phyloP scores from a whole-genome alignment of 2,113 vertebrate genomes.

The Salminus brasiliensis region DNA sequence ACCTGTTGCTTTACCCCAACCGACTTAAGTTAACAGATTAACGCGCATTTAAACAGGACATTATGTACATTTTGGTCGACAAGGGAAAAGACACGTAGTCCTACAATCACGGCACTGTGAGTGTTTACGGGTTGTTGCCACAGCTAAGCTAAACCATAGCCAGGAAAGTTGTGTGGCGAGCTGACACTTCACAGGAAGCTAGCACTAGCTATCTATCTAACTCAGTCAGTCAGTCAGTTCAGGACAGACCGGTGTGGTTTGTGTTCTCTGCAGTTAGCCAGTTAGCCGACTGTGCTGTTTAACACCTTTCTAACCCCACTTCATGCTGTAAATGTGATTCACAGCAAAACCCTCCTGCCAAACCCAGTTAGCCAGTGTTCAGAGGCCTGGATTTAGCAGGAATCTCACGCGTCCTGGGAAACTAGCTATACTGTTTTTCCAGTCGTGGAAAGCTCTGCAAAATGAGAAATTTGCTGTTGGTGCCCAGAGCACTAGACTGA shows the following conservation, averaged over 20 bases:
- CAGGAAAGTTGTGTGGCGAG: background rate
- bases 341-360: background rate
- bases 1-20: background rate
- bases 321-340: background rate
- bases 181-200: too few species aligned
- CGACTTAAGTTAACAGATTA: background rate
- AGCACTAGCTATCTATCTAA: too few species aligned
- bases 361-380: too few species aligned
- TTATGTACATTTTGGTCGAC: background rate
- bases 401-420: too few species aligned
- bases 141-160: background rate
- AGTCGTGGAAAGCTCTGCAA: too few species aligned
- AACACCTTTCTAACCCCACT: background rate
- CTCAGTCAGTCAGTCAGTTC: too few species aligned
- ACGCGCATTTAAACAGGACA: background rate
- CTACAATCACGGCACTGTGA: background rate
- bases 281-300: background rate
- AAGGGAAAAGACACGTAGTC: background rate
- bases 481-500: too few species aligned
- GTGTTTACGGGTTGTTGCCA: background rate
- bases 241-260: background rate
- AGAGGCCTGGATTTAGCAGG: too few species aligned
- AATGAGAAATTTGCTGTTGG: too few species aligned
- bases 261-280: background rate
- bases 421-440: too few species aligned